Evolutionary conservation across 2,113 vertebrate genomes (phyloP), one percentile per base, ranked within the genome.

Genomic region (Hippocampus barbouri): DNA sequence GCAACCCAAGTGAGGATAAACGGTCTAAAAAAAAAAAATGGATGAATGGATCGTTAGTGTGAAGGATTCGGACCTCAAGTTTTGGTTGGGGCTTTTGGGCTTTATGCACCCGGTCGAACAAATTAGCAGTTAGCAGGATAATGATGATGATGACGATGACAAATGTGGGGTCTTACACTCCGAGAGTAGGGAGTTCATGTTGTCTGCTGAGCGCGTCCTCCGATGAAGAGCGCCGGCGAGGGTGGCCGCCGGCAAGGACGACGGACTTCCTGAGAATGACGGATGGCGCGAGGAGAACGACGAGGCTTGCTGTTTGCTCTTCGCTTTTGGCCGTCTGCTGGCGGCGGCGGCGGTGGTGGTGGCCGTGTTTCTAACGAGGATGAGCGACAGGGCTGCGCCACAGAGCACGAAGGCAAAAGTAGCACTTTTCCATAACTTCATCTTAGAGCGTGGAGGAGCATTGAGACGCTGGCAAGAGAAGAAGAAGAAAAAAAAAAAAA

Each of bases 391-490:
- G 76, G 94, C 78, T 88, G 93, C 91, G 71, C 92, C 93, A 89
- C 94, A 91, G 89, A 96, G 93, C 92, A 95, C 89, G 85, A 94
- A 94, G 91, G 91, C 92, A 80, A 94, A 91, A 92, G 93, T 93
- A 91, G 92, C 94, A 88, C 89, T 87, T 94, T 95, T 95, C 95
- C 95, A 96, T 96, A 95, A 93, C 95, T 95, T 96, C 95, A 96
- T 96, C 94, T 95, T 95, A 95, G 94, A 93, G 91, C 83, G 80
- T 91, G 89, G 91, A 93, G 94, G 92, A 91, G 93, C 95, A 95
- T 95, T 94, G 94, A 93, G 89, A 93, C 89, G 92, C 95, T 96
- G 93, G 59, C 75, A 89, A 79, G 83, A 86, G 83, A 83, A 56
- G n/a, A 18, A 69, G 53, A 41, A 54, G 20, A 75, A 15, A 8